Evolutionary conservation across 2,888 invertebrate species (phyloP).

Genomic region (Machimus rusticus): DNA sequence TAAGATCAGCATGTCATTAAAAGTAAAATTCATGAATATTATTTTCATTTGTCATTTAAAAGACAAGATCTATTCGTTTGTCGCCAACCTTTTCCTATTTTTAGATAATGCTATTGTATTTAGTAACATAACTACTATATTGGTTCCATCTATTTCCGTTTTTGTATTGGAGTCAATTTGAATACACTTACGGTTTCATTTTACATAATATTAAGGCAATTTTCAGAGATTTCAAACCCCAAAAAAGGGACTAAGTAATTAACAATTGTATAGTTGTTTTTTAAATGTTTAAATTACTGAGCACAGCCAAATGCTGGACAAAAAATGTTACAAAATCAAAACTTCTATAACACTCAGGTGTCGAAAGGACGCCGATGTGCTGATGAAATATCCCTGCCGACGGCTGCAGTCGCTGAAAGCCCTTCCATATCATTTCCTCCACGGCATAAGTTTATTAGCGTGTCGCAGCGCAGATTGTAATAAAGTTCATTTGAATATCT

Average conservation of each 20-base stretch:
- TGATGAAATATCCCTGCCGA: neutral
- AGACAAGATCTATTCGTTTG: too few species aligned
- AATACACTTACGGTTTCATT: too few species aligned
- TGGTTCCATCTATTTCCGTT: neutral
- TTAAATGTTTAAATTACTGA: neutral
- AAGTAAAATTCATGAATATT: too few species aligned
- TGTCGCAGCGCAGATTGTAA: constrained; percentile 46
- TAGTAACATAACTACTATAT: neutral
- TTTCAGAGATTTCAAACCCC: neutral
- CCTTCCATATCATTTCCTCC: constrained; percentile 38
- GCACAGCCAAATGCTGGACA: neutral
- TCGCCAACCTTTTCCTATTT: too few species aligned
- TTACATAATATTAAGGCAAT: neutral
- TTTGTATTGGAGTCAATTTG: too few species aligned
- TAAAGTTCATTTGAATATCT: constrained; percentile 48
- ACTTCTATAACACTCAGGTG: neutral
- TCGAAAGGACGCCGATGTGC: neutral
- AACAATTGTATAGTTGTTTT: neutral
- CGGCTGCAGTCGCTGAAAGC: neutral
- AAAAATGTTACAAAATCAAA: neutral
- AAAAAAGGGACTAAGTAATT: neutral
- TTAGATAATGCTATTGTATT: too few species aligned
- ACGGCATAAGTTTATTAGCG: constrained; percentile 46
- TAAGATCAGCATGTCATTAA: too few species aligned
- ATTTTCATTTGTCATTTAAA: too few species aligned